Conservation (phyloP, 2,888 invertebrate genomes). For the Latheticus oryzae region DNA sequence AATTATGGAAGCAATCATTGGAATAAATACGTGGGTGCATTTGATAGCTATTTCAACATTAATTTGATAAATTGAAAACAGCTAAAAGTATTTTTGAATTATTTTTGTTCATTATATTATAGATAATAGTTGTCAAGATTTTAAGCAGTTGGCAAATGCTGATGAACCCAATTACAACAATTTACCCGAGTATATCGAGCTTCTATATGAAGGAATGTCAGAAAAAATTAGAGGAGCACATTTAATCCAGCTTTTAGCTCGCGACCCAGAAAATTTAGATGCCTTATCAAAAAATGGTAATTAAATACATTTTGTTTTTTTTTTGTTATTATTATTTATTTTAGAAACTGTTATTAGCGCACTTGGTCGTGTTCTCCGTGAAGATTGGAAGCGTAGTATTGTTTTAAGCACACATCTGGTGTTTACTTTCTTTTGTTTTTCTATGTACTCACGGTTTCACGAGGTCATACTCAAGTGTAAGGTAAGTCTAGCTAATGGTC, state of each 20-base stretch:
- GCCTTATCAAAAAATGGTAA: constrained; percentile 93
- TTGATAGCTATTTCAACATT: too few relatives aligned
- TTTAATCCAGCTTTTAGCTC: constrained; percentile 89
- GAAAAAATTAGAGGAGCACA: constrained; percentile 95
- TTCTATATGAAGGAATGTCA: constrained; percentile 93
- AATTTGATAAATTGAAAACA: too few relatives aligned
- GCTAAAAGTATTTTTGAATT: too few relatives aligned
- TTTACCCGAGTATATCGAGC: constrained; percentile 93
- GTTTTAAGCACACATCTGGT: constrained; percentile 97
- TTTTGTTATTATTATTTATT: constrained; percentile 46
- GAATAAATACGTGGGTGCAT: too few relatives aligned
- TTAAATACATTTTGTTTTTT: too few relatives aligned
- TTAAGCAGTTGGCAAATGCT: constrained; percentile 23
- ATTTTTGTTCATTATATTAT: too few relatives aligned
- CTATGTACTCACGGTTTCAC: constrained; percentile 95
- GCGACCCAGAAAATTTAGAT: constrained; percentile 93
- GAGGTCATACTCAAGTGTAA: constrained; percentile 95
- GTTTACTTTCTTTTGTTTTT: constrained; percentile 97
- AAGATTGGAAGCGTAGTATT: constrained; percentile 97
- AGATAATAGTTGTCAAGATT: constrained; percentile 16
- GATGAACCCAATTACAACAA: constrained; percentile 83
- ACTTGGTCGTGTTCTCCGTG: constrained; percentile 92
- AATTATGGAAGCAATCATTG: too few relatives aligned
- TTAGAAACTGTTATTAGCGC: constrained; percentile 94
- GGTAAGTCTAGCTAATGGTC: too few relatives aligned